Conservation (phyloP, 2,888 invertebrate genomes). For the Alitta virens region DNA sequence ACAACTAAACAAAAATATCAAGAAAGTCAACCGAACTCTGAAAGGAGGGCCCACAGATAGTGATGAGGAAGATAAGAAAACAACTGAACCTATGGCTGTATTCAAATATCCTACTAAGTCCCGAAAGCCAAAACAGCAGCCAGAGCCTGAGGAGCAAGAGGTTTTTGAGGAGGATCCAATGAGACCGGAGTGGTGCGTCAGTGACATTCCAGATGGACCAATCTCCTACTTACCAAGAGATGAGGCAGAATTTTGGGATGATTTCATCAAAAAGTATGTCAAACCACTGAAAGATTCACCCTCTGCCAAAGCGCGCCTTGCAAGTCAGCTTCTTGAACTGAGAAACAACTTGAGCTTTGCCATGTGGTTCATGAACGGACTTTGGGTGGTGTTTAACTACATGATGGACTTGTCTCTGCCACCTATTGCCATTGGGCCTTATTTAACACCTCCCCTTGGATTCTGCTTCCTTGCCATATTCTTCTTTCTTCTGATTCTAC, state of each 20-base stretch:
- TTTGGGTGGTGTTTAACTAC: constrained; percentile 83
- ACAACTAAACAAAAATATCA: background rate
- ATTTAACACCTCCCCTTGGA: constrained; percentile 33
- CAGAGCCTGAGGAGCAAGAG: background rate
- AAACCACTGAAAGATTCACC: constrained; percentile 90
- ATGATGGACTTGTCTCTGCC: constrained; percentile 35
- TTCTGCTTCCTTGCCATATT: constrained; percentile 45
- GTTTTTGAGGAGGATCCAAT: constrained; percentile 10
- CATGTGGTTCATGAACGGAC: constrained; percentile 96
- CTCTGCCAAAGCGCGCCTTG: constrained; percentile 57
- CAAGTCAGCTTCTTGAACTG: constrained; percentile 75
- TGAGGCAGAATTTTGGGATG: constrained; percentile 87
- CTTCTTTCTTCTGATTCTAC: constrained; percentile 39
- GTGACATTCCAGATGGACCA: constrained; percentile 9
- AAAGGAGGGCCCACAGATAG: background rate
- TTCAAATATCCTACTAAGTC: background rate
- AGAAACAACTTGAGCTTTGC: constrained; percentile 71
- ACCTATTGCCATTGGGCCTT: constrained; percentile 1
- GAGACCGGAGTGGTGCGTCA: constrained; percentile 18
- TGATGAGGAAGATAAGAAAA: background rate
- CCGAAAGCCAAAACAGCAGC: background rate
- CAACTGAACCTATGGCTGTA: background rate
- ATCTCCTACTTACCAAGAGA: constrained; percentile 50
- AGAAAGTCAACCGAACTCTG: background rate
- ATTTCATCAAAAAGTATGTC: constrained; percentile 88